Conservation (phyloP, 2,113 vertebrate species). For the Macroglossus sobrinus region DNA sequence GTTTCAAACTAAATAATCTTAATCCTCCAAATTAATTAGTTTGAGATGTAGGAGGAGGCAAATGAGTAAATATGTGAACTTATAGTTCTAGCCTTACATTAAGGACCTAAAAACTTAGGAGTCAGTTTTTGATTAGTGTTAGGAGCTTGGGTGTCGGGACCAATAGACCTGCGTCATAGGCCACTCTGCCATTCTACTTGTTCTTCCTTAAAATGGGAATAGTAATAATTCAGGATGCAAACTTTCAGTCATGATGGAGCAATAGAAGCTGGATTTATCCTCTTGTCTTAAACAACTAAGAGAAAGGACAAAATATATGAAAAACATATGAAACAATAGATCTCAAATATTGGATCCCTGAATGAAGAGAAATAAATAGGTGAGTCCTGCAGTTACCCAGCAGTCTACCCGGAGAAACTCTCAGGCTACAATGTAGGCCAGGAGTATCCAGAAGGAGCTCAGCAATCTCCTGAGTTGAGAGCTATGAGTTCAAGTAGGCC, state of each 20-base stretch:
- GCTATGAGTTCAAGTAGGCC: not conserved
- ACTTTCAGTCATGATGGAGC: not conserved
- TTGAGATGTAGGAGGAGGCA: not conserved
- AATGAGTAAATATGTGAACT: not conserved
- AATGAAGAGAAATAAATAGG: not conserved
- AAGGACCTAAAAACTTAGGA: not conserved
- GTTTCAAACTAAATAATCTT: not conserved
- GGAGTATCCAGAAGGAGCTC: not conserved
- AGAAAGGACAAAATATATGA: not conserved
- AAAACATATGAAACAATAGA: not conserved
- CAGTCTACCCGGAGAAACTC: not conserved
- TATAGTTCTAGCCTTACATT: not conserved
- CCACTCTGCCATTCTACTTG: not conserved
- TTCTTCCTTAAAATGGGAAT: not conserved
- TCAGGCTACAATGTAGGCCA: not conserved
- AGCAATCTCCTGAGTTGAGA: not conserved
- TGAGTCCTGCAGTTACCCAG: not conserved
- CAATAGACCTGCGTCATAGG: not conserved
- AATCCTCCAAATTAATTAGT: not conserved
- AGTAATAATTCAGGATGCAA: not conserved
- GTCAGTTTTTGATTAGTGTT: not conserved
- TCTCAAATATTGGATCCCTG: not conserved
- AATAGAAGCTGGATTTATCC: not conserved
- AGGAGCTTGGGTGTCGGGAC: not conserved
- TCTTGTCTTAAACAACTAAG: not conserved